Base-by-base conservation (phyloP, 2,888 invertebrate genomes). In the Parthenolecanium corni region DNA sequence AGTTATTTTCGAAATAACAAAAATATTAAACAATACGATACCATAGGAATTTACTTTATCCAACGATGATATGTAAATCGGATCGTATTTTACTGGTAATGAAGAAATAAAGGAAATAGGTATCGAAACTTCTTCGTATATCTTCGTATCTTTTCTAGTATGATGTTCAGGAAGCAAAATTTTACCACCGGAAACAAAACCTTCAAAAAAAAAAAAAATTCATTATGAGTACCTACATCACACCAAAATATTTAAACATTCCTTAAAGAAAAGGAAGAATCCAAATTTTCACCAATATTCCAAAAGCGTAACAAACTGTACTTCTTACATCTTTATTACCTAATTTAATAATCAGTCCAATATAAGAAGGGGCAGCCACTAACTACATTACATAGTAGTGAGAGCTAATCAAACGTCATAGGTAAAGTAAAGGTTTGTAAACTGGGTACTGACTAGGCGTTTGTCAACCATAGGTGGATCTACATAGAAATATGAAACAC, bases 71-170 rank as follows among this genome's bases (percentile, higher is more conserved):
- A 85, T 78, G 36, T 79, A 75, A 1, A 89, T 77, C 57, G 82
- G 77, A 69, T 81, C 76, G 69, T 82, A 80, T 20, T 83, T 84
- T 25, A 86, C 76, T 62, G 78, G 74, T 0, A 83, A 71, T 0
- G 64, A 57, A n/a, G 81, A 78, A 0, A 80, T 75, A 0, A 78
- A 74, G 52, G 79, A 20, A 46, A 85, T 82, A 1, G 91, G 90
- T 70, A 93, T 86, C 58, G 80, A 80, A 0, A 97, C 86, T 75
- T 94, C 90, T 73, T 95, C 94, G 71, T 83, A 90, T 66, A 84
- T 80, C 65, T 83, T 81, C 31, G 77, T 81, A 69, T 87, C 84
- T 52, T 81, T 82, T 64, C 88, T 81, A 14, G 80, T 75, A 1
- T 89, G 85, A 68, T 84, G 85, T 65, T 86, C 86, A 0, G 96